Evolutionary conservation across 1,140 invertebrate genomes (phyloP), one percentile per base, ranked within the genome.

Genomic region (Nephotettix cincticeps): DNA sequence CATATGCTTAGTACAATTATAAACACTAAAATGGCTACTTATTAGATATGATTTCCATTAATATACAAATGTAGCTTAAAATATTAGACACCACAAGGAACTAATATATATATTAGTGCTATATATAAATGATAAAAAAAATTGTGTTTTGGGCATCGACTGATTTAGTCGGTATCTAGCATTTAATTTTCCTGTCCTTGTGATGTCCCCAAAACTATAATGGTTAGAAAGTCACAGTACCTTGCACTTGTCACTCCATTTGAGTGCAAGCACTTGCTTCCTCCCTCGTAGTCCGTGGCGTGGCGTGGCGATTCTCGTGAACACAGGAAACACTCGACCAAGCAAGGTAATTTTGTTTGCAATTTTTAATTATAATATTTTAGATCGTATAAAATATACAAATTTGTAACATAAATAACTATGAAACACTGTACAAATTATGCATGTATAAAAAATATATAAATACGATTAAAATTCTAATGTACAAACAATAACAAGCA

Each of bases 211-310:
- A 67, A 43, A 27, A 45, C 30, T 43, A 63, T 6, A 63, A 17
- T n/a, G 14, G 63, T 36, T 65, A 27, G 21, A 63, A 69, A 30
- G 29, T 64, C 81, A 82, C 83, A 83, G 81, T 85, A 85, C 83
- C 83, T 85, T 85, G 83, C 83, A 85, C 83, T 84, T 84, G 83
- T 83, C 83, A 83, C 83, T 85, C 83, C 79, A 82, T 85, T 85
- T 84, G 84, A 85, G 83, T 78, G 83, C 83, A 83, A 85, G 84
- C 84, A 80, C 83, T 82, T 78, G 21, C 64, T 14, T 64, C 40
- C 79, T 83, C 83, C 82, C 82, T 79, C 81, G 81, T 78, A 54
- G 58, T 32, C 80, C 80, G 4, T 76, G 77, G 74, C 78, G 77
- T 79, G 73, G 32, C 75, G 79, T 79, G 78, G 81, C 76, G 76